phyloP scores from a whole-genome alignment of 2,797 vertebrate genomes.

The Gobio occitaniae region DNA sequence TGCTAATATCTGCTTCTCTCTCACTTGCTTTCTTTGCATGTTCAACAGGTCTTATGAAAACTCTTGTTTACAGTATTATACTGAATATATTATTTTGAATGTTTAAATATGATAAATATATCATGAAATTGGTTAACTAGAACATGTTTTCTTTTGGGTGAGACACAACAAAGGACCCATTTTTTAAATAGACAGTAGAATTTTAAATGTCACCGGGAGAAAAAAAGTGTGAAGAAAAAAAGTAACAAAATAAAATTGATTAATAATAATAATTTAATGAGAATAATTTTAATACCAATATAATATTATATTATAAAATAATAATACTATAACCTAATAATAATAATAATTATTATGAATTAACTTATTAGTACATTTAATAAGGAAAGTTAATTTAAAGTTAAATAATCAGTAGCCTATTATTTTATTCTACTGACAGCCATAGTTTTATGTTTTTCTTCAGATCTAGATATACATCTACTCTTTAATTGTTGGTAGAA shows the following conservation, averaged over 20 bases:
- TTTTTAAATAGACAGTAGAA: not conserved
- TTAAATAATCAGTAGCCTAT: not conserved
- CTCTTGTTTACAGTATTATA: constrained; percentile 1
- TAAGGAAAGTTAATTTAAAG: not conserved
- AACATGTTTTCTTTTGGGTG: not conserved
- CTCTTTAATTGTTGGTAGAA: not conserved
- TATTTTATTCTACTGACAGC: not conserved
- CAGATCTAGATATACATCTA: not conserved
- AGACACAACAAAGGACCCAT: not conserved
- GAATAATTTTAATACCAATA: not conserved
- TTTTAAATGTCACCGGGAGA: not conserved
- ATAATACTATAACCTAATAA: not conserved
- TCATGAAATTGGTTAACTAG: not conserved
- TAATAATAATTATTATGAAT: too few species aligned
- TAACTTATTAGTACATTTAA: too few species aligned
- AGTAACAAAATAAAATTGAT: not conserved
- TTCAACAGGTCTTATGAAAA: constrained; percentile 18
- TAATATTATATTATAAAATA: not conserved
- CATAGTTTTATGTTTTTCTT: not conserved
- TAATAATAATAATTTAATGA: not conserved
- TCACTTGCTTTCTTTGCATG: not conserved
- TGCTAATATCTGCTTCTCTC: constrained; percentile 12
- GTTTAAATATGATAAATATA: constrained; percentile 17
- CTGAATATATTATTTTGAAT: not conserved
- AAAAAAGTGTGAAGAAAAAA: not conserved